Evolutionary conservation across 1,140 invertebrate species (phyloP).

Genomic region (Brachionus asplanchnoidis): DNA sequence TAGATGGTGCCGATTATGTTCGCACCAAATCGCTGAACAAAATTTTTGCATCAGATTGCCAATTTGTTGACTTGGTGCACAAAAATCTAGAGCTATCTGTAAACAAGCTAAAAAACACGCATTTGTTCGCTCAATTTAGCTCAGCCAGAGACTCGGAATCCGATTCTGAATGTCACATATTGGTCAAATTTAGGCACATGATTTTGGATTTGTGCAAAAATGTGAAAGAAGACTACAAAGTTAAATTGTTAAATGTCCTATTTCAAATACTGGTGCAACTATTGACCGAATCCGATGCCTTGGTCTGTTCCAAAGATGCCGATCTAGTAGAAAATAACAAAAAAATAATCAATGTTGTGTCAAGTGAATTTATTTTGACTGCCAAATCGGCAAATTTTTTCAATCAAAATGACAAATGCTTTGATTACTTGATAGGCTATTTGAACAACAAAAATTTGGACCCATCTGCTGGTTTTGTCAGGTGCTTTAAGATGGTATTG

Average conservation of each 20-base stretch:
- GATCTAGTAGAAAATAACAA: neutral
- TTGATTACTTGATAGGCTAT: constrained; percentile 18
- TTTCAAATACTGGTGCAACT: neutral
- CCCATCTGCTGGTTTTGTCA: neutral
- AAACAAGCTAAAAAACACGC: neutral
- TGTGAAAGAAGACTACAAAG: constrained; percentile 8
- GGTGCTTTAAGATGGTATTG: neutral
- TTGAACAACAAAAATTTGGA: constrained; percentile 4
- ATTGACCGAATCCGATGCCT: neutral
- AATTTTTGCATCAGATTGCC: neutral
- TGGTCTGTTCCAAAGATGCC: neutral
- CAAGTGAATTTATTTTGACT: neutral
- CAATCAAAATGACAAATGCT: constrained; percentile 15
- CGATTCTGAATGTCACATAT: neutral
- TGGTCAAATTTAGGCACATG: neutral
- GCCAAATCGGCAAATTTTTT: neutral
- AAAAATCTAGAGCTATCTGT: neutral
- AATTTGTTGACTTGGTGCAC: neutral
- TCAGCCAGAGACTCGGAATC: neutral
- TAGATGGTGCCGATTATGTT: constrained; percentile 23
- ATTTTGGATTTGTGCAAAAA: neutral
- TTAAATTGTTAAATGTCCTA: neutral
- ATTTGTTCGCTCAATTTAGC: neutral
- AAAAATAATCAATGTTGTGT: neutral
- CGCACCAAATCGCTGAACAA: constrained; percentile 12